A percentile compares a stretch with the other conserved stretches of the same genome.
phyloP scores from a whole-genome alignment of 2,797 vertebrate species.

The Podarcis lilfordi region DNA sequence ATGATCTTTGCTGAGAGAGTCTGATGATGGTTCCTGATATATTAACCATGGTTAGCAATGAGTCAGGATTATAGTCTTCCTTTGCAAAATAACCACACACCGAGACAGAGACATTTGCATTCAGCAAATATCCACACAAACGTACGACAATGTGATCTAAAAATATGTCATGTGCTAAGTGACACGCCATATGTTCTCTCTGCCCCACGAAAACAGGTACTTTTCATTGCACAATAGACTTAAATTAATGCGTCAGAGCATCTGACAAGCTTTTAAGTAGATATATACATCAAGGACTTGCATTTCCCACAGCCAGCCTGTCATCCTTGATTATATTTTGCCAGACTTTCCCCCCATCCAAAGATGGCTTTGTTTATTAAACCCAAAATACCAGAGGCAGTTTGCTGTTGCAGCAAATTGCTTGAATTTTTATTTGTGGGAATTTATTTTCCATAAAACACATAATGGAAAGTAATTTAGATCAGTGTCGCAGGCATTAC shows the following conservation, averaged over 20 bases:
- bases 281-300: constrained; percentile 63
- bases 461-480: constrained; percentile 64
- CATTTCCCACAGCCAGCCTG: constrained; percentile 70
- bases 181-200: constrained; percentile 68
- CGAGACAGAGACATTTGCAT: not conserved
- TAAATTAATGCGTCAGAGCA: constrained; percentile 73
- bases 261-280: constrained; percentile 75
- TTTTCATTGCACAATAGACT: constrained; percentile 62
- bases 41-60: not conserved
- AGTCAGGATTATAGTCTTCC: not conserved
- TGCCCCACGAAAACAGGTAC: constrained; percentile 57
- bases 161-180: constrained; percentile 71
- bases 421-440: constrained; percentile 45
- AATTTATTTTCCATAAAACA: constrained; percentile 67
- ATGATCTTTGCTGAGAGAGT: not conserved
- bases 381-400: constrained; percentile 60
- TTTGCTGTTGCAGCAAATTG: constrained; percentile 67
- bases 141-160: constrained; percentile 57
- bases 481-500: constrained; percentile 59
- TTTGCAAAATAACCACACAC: constrained; percentile 23
- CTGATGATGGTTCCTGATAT: not conserved
- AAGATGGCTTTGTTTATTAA: constrained; percentile 74
- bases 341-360: constrained; percentile 61
- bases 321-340: constrained; percentile 70
- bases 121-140: not conserved